These are phyloP conservation scores for Lates calcarifer DNA, from an alignment of 2,113 vertebrate species.

Conservation along the genomic window DNA sequence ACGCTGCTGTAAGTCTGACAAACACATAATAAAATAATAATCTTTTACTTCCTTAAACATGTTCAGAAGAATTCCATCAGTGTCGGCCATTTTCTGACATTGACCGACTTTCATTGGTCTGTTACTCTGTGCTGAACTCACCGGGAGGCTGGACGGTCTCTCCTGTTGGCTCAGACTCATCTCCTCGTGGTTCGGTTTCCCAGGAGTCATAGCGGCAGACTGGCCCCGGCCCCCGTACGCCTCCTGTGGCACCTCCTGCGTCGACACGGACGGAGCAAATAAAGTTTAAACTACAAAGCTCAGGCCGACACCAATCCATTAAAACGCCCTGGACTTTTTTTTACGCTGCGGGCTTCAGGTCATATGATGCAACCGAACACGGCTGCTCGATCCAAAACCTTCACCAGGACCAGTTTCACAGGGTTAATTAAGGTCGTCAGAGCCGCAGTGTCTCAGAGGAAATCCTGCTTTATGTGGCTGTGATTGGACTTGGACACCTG, in stretches of 20 bases:
- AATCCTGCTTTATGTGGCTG: background rate
- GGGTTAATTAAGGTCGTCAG: background rate
- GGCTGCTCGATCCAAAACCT: too few species aligned
- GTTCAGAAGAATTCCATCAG: too few species aligned
- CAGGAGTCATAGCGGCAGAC: conserved; percentile 88
- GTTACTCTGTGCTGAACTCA: conserved; percentile 84
- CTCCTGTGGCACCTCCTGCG: conserved; percentile 93
- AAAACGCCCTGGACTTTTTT: too few species aligned
- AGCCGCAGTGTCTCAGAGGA: background rate
- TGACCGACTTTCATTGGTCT: too few species aligned
- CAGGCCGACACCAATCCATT: background rate
- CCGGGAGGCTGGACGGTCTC: conserved; percentile 94
- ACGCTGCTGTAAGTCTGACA: too few species aligned
- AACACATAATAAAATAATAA: too few species aligned
- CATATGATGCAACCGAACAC: too few species aligned
- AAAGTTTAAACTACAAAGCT: background rate
- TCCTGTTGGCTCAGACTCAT: conserved; percentile 94
- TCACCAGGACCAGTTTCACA: background rate
- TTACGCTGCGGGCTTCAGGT: too few species aligned
- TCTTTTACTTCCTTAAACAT: too few species aligned
- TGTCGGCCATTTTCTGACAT: too few species aligned
- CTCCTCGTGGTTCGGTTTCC: conserved; percentile 94
- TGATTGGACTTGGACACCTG: background rate
- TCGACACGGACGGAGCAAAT: background rate
- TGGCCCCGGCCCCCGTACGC: conserved; percentile 91